Percentiles rank a stretch among this genome's conserved stretches.
Conservation (phyloP, 2,888 invertebrate species). For the Thelaira solivaga region DNA sequence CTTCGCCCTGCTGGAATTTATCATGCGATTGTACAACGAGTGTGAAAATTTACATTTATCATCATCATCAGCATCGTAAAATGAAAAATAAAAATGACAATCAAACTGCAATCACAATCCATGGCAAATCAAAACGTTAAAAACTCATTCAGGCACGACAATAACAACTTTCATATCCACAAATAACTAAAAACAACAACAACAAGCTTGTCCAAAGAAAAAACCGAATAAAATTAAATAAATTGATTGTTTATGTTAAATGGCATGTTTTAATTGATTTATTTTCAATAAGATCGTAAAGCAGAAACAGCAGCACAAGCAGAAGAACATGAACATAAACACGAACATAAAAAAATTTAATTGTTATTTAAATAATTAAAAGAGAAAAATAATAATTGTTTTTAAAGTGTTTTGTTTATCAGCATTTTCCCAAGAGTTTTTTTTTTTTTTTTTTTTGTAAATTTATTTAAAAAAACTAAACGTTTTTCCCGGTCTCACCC, state of each 20-base stretch:
- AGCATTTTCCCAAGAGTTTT: too few species aligned
- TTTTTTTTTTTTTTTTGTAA: too few species aligned
- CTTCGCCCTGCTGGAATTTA: too few species aligned
- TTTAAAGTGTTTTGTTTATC: too few species aligned
- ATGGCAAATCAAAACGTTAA: slow-evolving; percentile 37
- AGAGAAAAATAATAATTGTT: too few species aligned
- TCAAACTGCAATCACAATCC: slow-evolving; percentile 41
- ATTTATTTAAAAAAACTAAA: too few species aligned
- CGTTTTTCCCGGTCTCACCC: too few species aligned
- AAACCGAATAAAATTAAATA: neutral
- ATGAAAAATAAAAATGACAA: slow-evolving; percentile 36
- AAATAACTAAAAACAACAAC: neutral
- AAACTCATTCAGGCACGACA: slow-evolving; percentile 9
- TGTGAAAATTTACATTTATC: slow-evolving; percentile 20
- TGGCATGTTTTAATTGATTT: slow-evolving; percentile 33
- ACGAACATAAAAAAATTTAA: too few species aligned
- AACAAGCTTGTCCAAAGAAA: neutral
- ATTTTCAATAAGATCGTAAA: slow-evolving; percentile 11
- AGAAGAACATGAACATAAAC: too few species aligned
- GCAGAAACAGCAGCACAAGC: neutral
- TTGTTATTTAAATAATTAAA: too few species aligned
- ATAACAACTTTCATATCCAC: slow-evolving; percentile 9
- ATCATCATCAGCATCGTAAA: too few species aligned
- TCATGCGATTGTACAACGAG: neutral
- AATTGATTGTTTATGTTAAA: slow-evolving; percentile 45